A percentile compares a stretch with the other conserved stretches of the same genome.
Conservation (phyloP, 2,888 invertebrate species). For the Drosophila demipolita region DNA sequence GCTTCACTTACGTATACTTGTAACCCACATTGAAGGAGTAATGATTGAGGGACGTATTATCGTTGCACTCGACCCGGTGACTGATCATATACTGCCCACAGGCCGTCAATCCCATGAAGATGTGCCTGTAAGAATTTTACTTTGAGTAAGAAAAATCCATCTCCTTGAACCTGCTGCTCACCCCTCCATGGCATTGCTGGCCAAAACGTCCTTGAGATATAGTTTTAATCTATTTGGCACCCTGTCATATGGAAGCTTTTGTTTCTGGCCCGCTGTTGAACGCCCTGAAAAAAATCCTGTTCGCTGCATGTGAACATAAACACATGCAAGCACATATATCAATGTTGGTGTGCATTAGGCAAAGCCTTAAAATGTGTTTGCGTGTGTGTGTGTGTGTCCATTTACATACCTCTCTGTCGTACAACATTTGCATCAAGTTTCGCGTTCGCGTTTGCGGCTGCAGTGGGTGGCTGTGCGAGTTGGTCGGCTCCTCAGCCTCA, state of each 20-base stretch:
- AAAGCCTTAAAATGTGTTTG: neutral
- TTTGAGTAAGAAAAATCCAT: neutral
- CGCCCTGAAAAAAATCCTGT: slow-evolving; percentile 86
- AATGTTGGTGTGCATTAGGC: slow-evolving; percentile 58
- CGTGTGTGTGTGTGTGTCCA: neutral
- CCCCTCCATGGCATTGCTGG: slow-evolving; percentile 86
- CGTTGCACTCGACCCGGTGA: slow-evolving; percentile 89
- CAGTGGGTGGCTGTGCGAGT: slow-evolving; percentile 27
- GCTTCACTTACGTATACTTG: slow-evolving; percentile 87
- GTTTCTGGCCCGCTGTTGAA: slow-evolving; percentile 85
- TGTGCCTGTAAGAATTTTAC: slow-evolving; percentile 88
- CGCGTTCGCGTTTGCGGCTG: slow-evolving; percentile 49
- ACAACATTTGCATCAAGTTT: slow-evolving; percentile 78
- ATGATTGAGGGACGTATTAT: slow-evolving; percentile 86
- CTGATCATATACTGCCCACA: slow-evolving; percentile 97
- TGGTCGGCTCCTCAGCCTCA: slow-evolving; percentile 63
- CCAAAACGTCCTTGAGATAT: slow-evolving; percentile 88
- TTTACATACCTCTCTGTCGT: slow-evolving; percentile 78
- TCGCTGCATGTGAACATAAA: slow-evolving; percentile 81
- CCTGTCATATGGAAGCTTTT: slow-evolving; percentile 85
- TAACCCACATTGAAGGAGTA: slow-evolving; percentile 87
- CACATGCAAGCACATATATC: neutral
- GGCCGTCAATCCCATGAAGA: slow-evolving; percentile 97
- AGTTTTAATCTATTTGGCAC: slow-evolving; percentile 88
- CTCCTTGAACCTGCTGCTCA: slow-evolving; percentile 43